phyloP scores from a whole-genome alignment of 2,888 invertebrate species.

The Salticus scenicus region DNA sequence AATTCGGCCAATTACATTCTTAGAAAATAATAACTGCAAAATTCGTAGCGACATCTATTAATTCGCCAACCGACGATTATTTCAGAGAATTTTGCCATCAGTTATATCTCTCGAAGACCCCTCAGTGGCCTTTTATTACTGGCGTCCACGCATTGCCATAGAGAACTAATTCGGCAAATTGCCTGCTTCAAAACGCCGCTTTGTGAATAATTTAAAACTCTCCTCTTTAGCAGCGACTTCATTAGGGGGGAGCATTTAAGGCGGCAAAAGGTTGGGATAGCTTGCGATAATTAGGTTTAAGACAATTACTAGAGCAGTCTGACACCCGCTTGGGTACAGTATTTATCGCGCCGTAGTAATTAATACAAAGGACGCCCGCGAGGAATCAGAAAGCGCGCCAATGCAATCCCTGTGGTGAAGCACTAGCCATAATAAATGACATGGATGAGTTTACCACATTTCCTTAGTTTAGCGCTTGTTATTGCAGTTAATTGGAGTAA shows the following conservation, averaged over 20 bases:
- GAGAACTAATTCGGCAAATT: slow-evolving; percentile 67
- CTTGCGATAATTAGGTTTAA: slow-evolving; percentile 68
- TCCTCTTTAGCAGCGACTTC: slow-evolving; percentile 52
- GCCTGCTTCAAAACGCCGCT: slow-evolving; percentile 65
- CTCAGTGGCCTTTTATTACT: slow-evolving; percentile 9
- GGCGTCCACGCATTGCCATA: neutral
- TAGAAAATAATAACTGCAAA: slow-evolving; percentile 22
- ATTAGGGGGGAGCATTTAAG: slow-evolving; percentile 67
- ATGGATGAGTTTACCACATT: slow-evolving; percentile 25
- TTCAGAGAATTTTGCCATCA: slow-evolving; percentile 35
- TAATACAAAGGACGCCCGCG: slow-evolving; percentile 69
- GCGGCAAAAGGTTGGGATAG: slow-evolving; percentile 67
- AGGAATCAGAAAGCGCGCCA: slow-evolving; percentile 65
- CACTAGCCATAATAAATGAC: slow-evolving; percentile 41
- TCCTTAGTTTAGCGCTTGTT: slow-evolving; percentile 11
- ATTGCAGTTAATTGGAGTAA: neutral
- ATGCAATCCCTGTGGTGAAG: slow-evolving; percentile 50
- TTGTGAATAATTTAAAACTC: slow-evolving; percentile 69
- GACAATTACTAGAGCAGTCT: slow-evolving; percentile 64
- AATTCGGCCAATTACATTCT: neutral
- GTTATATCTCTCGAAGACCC: slow-evolving; percentile 32
- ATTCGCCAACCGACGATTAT: slow-evolving; percentile 54
- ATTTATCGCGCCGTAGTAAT: slow-evolving; percentile 66
- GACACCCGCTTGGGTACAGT: slow-evolving; percentile 45
- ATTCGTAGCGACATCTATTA: slow-evolving; percentile 55